phyloP scores from a whole-genome alignment of 2,888 invertebrate genomes.

The Tribolium freemani region DNA sequence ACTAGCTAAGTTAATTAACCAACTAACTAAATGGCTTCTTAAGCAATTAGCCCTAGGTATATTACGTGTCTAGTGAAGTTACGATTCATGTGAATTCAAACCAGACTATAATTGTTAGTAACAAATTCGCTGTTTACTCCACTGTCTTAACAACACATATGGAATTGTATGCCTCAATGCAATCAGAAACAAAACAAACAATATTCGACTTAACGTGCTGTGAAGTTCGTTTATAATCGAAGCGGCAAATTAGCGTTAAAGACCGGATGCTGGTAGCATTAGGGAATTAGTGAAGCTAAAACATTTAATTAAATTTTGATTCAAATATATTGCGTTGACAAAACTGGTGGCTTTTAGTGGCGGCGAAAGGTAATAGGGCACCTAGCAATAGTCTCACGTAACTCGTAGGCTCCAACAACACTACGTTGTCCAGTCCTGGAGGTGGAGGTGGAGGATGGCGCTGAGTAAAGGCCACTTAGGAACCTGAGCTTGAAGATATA shows the following conservation, averaged over 20 bases:
- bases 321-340: conserved; percentile 29
- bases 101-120: conserved; percentile 53
- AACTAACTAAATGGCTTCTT: conserved; percentile 65
- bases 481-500: conserved; percentile 46
- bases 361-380: conserved; percentile 42
- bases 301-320: conserved; percentile 37
- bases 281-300: conserved; percentile 15
- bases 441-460: conserved; percentile 21
- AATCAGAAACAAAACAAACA: conserved; percentile 42
- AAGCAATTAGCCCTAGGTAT: conserved; percentile 65
- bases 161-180: conserved; percentile 37
- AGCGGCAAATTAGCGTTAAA: conserved; percentile 29
- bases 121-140: conserved; percentile 44
- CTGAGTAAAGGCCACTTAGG: conserved; percentile 47
- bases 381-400: conserved; percentile 46
- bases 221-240: conserved; percentile 36
- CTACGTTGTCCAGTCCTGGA: conserved; percentile 42
- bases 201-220: conserved; percentile 23
- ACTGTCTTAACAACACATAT: conserved; percentile 42
- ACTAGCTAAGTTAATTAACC: conserved; percentile 63
- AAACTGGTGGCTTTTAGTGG: conserved; percentile 21
- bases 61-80: conserved; percentile 62
- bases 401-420: conserved; percentile 42
- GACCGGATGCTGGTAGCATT: conserved; percentile 14
- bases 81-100: conserved; percentile 60